Evolutionary conservation across 2,113 vertebrate species (phyloP).

Genomic region (Clupea harengus): DNA sequence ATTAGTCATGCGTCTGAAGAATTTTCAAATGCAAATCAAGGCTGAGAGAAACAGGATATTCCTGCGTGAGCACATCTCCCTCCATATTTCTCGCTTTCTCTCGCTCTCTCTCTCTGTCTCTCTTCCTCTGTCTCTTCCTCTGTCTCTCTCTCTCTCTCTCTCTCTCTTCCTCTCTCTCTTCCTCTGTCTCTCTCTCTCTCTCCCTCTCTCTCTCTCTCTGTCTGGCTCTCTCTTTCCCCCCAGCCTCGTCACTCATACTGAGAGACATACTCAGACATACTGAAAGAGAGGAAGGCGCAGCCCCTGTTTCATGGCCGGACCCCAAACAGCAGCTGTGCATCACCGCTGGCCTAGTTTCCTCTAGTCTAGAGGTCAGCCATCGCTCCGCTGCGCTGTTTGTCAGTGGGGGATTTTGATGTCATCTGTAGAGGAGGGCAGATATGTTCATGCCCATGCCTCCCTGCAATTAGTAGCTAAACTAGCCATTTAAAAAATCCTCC

Average conservation of each 20-base stretch:
- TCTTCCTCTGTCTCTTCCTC: neutral
- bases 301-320: neutral
- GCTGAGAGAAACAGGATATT: neutral
- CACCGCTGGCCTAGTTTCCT: slow-evolving; percentile 17
- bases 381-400: neutral
- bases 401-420: neutral
- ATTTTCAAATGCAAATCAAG: neutral
- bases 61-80: neutral
- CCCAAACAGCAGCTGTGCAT: slow-evolving; percentile 10
- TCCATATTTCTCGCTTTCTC: no score
- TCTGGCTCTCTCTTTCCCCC: neutral
- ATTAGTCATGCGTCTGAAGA: slow-evolving; percentile 12
- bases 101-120: neutral
- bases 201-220: neutral
- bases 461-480: neutral
- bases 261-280: neutral
- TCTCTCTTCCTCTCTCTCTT: neutral
- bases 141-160: neutral
- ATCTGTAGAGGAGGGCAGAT: neutral
- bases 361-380: neutral
- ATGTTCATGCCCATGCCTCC: neutral
- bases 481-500: neutral
- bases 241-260: neutral
- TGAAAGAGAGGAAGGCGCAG: neutral
- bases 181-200: neutral